Base-by-base conservation (phyloP, 2,888 invertebrate species). In the Poecilus cupreus region DNA sequence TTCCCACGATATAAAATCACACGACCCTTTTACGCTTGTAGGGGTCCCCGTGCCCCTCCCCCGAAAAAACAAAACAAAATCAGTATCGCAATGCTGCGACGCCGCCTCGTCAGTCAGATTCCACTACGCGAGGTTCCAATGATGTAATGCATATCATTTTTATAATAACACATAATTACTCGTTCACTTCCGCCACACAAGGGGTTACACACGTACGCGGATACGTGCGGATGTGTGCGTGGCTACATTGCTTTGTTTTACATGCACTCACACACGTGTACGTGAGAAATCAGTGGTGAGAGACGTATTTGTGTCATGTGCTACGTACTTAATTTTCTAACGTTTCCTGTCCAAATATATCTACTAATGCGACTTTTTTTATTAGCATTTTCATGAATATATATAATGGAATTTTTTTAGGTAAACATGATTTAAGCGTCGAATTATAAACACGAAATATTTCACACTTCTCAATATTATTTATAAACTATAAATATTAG, bases 61-160 rank as follows among this genome's bases (percentile, higher is more conserved):
- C 26, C 60, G 24, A 20, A 54, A 54, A 54, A 22, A 60, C 64
- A 32, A 68, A 68, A 68, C 64, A 32, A 68, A 68, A 68, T 68
- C 64, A 68, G 64, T 68, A 68, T 68, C 18, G 64, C 32, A 68
- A 37, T 51, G 8, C 54, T 5, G 26, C 32, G 32, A 13, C 13
- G 8, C 54, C n/a, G 22, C 20, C 20, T 10, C 13, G 24, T 60
- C n/a, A n/a, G 22, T 16, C 37, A 68, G 37, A 68, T 68, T 68
- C 64, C 64, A 68, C 6, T 37, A 68, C 64, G 37, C 64, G 16
- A 5, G 72, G 24, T 43, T 72, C 49, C 80, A 72, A 80, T 80
- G 70, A 70, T 80, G 70, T 80, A 80, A 80, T 80, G 72, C 81
- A 75, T 81, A 81, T 81, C 46, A 81, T 81, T 81, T 81, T 81